These are phyloP conservation scores for Oscheius myriophilus DNA, from an alignment of 2,888 invertebrate species.

Conservation along the genomic window DNA sequence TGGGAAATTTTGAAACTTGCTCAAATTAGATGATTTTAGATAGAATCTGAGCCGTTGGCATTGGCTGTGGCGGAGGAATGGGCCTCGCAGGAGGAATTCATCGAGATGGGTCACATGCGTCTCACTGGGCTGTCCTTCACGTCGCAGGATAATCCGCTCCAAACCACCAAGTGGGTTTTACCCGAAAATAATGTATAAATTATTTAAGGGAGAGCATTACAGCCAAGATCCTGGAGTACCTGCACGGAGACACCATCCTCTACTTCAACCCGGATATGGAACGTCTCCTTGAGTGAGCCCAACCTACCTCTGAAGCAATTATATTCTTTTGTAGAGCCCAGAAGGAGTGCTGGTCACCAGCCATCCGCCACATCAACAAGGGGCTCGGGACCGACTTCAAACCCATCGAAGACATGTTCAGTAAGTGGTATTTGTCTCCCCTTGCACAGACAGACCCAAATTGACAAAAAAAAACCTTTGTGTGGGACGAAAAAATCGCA, in stretches of 20 bases:
- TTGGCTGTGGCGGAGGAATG: conserved; percentile 93
- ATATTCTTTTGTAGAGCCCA: conserved; percentile 77
- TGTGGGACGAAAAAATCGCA: conserved; percentile 77
- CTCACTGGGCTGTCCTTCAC: conserved; percentile 88
- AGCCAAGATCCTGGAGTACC: conserved; percentile 80
- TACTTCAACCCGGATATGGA: conserved; percentile 77
- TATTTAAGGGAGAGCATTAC: conserved; percentile 57
- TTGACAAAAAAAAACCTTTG: too few relatives aligned
- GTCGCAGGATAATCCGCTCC: conserved; percentile 89
- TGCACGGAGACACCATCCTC: conserved; percentile 73
- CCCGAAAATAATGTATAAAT: background rate
- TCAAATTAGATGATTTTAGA: conserved; percentile 41
- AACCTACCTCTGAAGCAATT: background rate
- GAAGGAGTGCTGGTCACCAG: conserved; percentile 85
- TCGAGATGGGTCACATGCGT: conserved; percentile 71
- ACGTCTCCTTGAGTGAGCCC: conserved; percentile 74
- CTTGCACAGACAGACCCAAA: too few relatives aligned
- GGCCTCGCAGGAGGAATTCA: conserved; percentile 82
- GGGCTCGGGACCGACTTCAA: conserved; percentile 45
- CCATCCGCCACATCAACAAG: conserved; percentile 74
- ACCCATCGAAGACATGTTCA: conserved; percentile 42
- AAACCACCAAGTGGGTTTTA: conserved; percentile 75
- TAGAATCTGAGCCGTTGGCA: conserved; percentile 82
- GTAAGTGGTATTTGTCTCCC: conserved; percentile 27
- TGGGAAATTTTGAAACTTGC: too few relatives aligned